Base-by-base conservation (phyloP, 1,140 invertebrate species). In the Oppia nitens region DNA sequence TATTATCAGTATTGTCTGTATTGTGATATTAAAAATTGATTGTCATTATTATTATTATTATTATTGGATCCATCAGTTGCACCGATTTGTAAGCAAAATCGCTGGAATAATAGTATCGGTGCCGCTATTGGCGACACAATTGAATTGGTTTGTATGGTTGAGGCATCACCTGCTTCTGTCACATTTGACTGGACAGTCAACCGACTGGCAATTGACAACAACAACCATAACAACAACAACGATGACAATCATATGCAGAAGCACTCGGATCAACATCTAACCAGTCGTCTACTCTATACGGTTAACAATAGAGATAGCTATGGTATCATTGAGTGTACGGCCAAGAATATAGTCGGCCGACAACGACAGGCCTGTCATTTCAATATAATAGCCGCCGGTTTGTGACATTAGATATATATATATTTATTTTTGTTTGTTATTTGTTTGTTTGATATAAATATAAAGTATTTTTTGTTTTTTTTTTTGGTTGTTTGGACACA, bases 91-190 rank as follows among this genome's bases (percentile, higher is more conserved):
- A 40, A 17, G 17, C 6, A 40, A 17, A 40, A 40, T 40, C 32
- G 17, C 6, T 40, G 6, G 32, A 40, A 40, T 40, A 40, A 40
- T 40, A 40, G 6, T 9, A 40, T 40, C 17, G 32, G 32, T 9
- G 32, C 32, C 17, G 32, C 32, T 2, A 48, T 62, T 32, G 64
- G 64, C 12, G 62, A 65, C 20, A 59, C 64, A 12, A 62, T 68
- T 23, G 59, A 67, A 60, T 63, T 68, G 2, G 55, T 60, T 3
- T 68, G 68, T 55, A 58, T 62, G 26, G 66, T 68, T 17, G 67
- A 68, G 50, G 64, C 66, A 21, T 66, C 66, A 26, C 67, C 66
- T 20, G 60, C 62, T 25, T 60, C 60, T 9, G 61, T 60, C 21
- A 63, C 48, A 17, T 65, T 66, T 52, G n/a, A 40, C 3, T 66